Conservation (phyloP, 2,113 vertebrate species). For the Silurus meridionalis region DNA sequence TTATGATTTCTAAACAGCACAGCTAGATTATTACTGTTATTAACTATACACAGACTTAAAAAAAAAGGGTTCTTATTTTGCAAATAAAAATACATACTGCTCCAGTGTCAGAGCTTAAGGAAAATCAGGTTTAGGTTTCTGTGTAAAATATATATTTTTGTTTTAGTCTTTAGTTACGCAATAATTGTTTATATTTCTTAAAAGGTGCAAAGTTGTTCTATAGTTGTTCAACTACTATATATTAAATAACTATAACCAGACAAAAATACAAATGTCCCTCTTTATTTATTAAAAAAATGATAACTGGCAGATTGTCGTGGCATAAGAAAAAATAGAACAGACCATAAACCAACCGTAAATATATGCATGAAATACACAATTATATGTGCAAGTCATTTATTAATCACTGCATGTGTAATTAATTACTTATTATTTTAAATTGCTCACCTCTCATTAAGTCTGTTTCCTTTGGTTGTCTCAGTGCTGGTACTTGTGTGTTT, state of each 20-base stretch:
- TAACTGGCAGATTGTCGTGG: not conserved
- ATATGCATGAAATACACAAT: not conserved
- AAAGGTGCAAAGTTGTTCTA: not conserved
- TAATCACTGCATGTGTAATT: not conserved
- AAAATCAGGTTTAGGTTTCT: not conserved
- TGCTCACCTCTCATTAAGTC: conserved; percentile 62
- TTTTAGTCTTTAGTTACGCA: not conserved
- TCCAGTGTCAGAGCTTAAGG: not conserved
- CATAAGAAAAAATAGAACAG: not conserved
- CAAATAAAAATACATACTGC: not conserved
- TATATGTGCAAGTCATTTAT: too few relatives aligned
- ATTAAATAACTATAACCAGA: not conserved
- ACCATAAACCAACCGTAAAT: not conserved
- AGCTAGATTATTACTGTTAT: too few relatives aligned
- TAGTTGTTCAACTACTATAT: not conserved
- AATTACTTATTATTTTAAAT: not conserved
- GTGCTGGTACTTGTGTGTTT: conserved; percentile 47
- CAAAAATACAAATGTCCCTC: not conserved
- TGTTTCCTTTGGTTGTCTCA: conserved; percentile 48
- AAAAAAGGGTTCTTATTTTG: not conserved
- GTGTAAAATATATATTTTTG: not conserved
- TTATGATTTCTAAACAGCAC: not conserved
- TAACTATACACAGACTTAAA: too few relatives aligned
- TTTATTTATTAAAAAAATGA: not conserved
- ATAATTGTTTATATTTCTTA: not conserved